These are phyloP conservation scores for Perdita meconis DNA, from an alignment of 2,888 invertebrate species.

Conservation along the genomic window DNA sequence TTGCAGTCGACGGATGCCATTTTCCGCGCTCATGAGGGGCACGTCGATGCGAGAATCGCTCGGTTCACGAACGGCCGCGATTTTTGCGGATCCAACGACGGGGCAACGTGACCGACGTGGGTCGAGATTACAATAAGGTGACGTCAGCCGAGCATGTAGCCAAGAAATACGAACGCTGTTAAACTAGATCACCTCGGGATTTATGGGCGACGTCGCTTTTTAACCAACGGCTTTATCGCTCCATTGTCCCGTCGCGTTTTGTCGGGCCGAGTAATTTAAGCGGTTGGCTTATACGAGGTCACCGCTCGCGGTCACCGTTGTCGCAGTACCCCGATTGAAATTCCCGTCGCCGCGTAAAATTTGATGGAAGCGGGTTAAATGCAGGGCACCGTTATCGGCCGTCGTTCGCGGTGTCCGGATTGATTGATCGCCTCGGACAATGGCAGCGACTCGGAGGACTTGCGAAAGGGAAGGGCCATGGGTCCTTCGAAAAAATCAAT, in stretches of 20 bases:
- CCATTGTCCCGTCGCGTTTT: slow-evolving; percentile 73
- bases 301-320: slow-evolving; percentile 44
- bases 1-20: not conserved
- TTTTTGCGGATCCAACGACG: slow-evolving; percentile 39
- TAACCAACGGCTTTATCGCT: slow-evolving; percentile 71
- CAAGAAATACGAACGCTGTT: slow-evolving; percentile 57
- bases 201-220: slow-evolving; percentile 68
- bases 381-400: not conserved
- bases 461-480: too few relatives aligned
- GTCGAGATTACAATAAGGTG: slow-evolving; percentile 66
- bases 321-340: slow-evolving; percentile 49
- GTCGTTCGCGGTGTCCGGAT: not conserved
- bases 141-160: slow-evolving; percentile 55
- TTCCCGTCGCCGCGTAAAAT: slow-evolving; percentile 45
- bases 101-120: slow-evolving; percentile 59
- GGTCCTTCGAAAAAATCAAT: too few relatives aligned
- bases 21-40: not conserved
- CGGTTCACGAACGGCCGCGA: slow-evolving; percentile 2
- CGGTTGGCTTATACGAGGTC: slow-evolving; percentile 51
- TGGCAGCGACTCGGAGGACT: not conserved
- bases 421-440: not conserved
- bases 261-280: slow-evolving; percentile 64
- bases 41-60: slow-evolving; percentile 12
- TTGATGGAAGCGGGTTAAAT: slow-evolving; percentile 1
- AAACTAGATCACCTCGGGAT: slow-evolving; percentile 73